phyloP scores from a whole-genome alignment of 2,113 vertebrate genomes.

The Chaetops frenatus region DNA sequence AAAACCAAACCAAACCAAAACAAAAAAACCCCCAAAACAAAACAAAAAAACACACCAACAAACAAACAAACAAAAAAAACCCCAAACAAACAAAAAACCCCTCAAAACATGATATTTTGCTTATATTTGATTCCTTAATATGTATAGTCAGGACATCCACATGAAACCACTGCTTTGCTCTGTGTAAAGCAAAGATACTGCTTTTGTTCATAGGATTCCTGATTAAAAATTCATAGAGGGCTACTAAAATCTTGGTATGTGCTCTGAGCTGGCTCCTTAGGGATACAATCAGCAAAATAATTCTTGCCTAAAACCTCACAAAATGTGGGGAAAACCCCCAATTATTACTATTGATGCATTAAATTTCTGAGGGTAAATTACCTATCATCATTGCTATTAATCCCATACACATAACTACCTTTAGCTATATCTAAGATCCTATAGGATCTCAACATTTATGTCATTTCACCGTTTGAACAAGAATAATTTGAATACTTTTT shows the following conservation, averaged over 20 bases:
- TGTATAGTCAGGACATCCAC: neutral
- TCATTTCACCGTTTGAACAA: neutral
- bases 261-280: neutral
- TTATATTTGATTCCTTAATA: neutral
- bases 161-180: neutral
- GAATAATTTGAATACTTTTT: neutral
- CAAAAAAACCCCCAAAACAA: too few species aligned
- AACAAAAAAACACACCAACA: too few species aligned
- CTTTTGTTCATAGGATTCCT: neutral
- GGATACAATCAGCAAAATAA: neutral
- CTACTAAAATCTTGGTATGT: neutral
- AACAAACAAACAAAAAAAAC: too few species aligned
- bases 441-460: neutral
- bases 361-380: neutral
- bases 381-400: neutral
- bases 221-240: neutral
- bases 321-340: accelerated
- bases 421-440: neutral
- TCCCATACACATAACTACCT: accelerated
- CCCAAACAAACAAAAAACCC: too few species aligned
- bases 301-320: neutral
- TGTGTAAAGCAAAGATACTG: neutral
- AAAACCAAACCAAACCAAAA: too few species aligned
- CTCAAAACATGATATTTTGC: neutral
- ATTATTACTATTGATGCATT: neutral